These are phyloP conservation scores for Theocolax elegans DNA, from an alignment of 1,140 invertebrate genomes.

Conservation along the genomic window DNA sequence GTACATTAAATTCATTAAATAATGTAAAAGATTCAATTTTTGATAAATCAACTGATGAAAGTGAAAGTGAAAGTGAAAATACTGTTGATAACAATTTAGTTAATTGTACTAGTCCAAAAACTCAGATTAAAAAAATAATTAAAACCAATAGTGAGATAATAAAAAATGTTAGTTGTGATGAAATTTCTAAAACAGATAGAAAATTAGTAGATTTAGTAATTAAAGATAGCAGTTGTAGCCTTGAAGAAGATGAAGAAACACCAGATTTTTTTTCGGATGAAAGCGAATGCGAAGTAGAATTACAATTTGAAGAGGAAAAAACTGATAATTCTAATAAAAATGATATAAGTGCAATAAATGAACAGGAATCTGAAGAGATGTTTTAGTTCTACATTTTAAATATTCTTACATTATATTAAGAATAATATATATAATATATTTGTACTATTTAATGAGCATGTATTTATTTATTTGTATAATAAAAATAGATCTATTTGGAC, in stretches of 20 bases:
- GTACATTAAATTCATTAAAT: slow-evolving; percentile 27
- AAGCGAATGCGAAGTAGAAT: slow-evolving; percentile 27
- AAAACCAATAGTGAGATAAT: neutral
- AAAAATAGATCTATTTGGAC: neutral
- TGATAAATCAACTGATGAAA: slow-evolving; percentile 44
- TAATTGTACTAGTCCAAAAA: neutral
- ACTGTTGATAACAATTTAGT: neutral
- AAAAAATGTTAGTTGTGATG: neutral
- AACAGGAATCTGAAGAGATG: slow-evolving; percentile 34
- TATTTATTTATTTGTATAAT: neutral
- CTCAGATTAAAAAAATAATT: neutral
- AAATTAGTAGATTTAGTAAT: neutral
- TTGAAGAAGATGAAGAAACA: slow-evolving; percentile 31
- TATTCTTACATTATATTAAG: neutral
- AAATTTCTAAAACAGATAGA: neutral
- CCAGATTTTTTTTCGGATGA: slow-evolving; percentile 29
- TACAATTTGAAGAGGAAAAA: slow-evolving; percentile 40
- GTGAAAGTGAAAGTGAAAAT: slow-evolving; percentile 33
- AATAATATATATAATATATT: slow-evolving; percentile 2
- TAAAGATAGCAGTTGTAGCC: neutral
- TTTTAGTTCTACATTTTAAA: slow-evolving; percentile 14
- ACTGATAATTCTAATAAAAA: slow-evolving; percentile 32
- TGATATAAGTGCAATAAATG: neutral
- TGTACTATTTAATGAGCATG: neutral
- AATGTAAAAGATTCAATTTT: slow-evolving; percentile 26